Evolutionary conservation across 2,888 invertebrate genomes (phyloP).

Genomic region (Exocentrus adspersus): DNA sequence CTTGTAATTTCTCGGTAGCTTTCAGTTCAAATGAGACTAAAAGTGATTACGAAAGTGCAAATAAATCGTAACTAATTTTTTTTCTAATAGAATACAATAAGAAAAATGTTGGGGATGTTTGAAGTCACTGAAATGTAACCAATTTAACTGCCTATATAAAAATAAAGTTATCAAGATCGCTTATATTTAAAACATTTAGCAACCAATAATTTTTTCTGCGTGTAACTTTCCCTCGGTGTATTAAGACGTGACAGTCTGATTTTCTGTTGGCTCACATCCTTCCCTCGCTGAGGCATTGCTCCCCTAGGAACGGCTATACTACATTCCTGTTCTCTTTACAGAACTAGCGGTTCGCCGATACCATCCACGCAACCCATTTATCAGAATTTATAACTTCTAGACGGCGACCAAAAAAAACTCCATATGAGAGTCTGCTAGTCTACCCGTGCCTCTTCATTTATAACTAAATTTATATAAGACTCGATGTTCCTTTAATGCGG

Average conservation of each 20-base stretch:
- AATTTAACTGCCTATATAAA: too few relatives aligned
- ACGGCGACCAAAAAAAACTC: slow-evolving; percentile 23
- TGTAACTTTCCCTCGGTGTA: background rate
- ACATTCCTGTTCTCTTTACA: background rate
- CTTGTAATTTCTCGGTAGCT: too few relatives aligned
- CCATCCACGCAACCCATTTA: slow-evolving; percentile 29
- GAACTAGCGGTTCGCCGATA: slow-evolving; percentile 17
- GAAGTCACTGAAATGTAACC: too few relatives aligned
- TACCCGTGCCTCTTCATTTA: slow-evolving; percentile 2
- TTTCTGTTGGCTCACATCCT: slow-evolving; percentile 1
- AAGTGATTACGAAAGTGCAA: too few relatives aligned
- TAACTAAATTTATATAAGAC: slow-evolving; percentile 20
- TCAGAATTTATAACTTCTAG: slow-evolving; percentile 30
- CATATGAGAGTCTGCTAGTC: slow-evolving; percentile 7
- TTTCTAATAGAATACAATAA: too few relatives aligned
- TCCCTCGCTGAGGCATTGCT: slow-evolving; percentile 6
- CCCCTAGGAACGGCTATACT: slow-evolving; percentile 1
- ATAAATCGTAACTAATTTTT: too few relatives aligned
- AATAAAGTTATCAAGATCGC: too few relatives aligned
- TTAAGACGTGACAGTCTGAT: slow-evolving; percentile 41
- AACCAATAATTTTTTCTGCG: too few relatives aligned
- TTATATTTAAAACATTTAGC: too few relatives aligned
- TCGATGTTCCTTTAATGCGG: slow-evolving; percentile 4
- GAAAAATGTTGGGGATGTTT: too few relatives aligned
- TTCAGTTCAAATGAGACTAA: too few relatives aligned